These are phyloP conservation scores for Myrmecobius fasciatus DNA, from an alignment of 2,113 vertebrate genomes.

Conservation along the genomic window DNA sequence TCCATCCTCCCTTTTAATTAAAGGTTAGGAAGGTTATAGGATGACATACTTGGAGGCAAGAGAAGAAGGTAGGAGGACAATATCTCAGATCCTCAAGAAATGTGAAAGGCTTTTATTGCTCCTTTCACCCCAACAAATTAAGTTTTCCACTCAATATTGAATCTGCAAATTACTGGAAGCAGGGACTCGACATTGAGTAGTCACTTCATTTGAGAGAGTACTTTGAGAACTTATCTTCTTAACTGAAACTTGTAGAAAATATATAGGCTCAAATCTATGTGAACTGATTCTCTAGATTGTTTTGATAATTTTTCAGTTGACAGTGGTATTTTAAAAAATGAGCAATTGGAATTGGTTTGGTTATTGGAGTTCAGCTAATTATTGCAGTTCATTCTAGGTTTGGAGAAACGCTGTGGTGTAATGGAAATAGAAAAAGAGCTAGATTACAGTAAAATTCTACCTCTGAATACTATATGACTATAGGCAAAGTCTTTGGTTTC, in stretches of 20 bases:
- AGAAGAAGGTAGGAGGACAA: not conserved
- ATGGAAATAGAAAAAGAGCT: not conserved
- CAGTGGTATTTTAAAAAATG: not conserved
- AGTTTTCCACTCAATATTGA: not conserved
- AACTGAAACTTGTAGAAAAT: not conserved
- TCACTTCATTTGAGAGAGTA: not conserved
- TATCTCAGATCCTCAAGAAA: not conserved
- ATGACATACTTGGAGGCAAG: not conserved
- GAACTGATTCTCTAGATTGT: not conserved
- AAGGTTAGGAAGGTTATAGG: not conserved
- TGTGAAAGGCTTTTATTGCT: not conserved
- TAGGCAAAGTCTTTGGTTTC: not conserved
- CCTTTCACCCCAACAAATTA: not conserved
- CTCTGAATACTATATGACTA: not conserved
- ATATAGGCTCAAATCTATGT: not conserved
- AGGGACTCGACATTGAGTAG: not conserved
- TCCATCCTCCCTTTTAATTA: not conserved
- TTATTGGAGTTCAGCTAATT: not conserved
- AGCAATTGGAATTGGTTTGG: not conserved
- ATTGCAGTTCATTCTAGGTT: not conserved
- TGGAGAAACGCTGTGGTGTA: not conserved
- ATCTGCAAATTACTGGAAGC: not conserved
- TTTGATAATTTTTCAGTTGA: not conserved
- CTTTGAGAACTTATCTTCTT: not conserved
- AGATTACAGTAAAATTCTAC: not conserved